A percentile compares a stretch with the other conserved stretches of the same genome.
Evolutionary conservation across 1,140 invertebrate species (phyloP).

Genomic region (Argopecten irradians): DNA sequence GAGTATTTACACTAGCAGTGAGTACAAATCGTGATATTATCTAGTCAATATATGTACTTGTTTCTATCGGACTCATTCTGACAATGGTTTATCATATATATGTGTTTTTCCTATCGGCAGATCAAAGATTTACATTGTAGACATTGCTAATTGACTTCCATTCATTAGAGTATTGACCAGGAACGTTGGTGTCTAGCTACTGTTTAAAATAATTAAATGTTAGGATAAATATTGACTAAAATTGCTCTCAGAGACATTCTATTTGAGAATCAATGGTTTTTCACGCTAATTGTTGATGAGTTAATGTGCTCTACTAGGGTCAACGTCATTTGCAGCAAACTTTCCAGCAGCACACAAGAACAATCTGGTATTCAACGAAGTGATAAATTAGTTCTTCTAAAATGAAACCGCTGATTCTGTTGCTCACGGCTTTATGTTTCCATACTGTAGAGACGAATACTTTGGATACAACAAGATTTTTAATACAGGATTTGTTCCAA

Average conservation of each 20-base stretch:
- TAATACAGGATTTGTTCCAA: conserved; percentile 1
- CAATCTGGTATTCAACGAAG: too few relatives aligned
- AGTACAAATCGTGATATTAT: background rate
- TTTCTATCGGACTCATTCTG: too few relatives aligned
- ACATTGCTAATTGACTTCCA: too few relatives aligned
- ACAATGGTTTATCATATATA: too few relatives aligned
- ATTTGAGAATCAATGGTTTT: background rate
- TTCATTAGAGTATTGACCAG: background rate
- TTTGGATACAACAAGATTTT: background rate
- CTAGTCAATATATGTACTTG: too few relatives aligned
- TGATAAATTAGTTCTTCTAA: too few relatives aligned
- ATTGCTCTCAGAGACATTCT: background rate
- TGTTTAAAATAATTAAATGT: background rate
- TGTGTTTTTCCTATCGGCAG: too few relatives aligned
- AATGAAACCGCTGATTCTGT: background rate
- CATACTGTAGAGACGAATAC: background rate
- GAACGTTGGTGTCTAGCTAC: background rate
- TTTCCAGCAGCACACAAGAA: too few relatives aligned
- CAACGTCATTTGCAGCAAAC: too few relatives aligned
- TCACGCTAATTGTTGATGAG: too few relatives aligned
- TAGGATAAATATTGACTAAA: background rate
- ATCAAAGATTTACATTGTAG: too few relatives aligned
- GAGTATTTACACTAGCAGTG: background rate
- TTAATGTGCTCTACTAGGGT: too few relatives aligned
- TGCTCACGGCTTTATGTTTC: background rate